These are phyloP conservation scores for Pyrrhia umbra DNA, from an alignment of 2,888 invertebrate genomes.

Conservation along the genomic window DNA sequence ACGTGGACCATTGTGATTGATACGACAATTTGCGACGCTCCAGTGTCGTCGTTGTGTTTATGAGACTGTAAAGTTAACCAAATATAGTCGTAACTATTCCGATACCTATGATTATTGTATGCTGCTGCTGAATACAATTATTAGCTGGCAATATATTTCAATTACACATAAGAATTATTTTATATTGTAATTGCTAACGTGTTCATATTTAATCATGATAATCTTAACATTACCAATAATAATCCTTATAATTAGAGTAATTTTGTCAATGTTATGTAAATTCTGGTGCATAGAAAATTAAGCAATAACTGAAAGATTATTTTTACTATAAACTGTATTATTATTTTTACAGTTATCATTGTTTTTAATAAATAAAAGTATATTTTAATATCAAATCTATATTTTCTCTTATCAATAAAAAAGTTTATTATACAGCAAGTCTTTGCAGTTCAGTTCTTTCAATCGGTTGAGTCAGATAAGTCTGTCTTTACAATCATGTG, in stretches of 20 bases:
- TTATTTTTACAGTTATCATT: conserved; percentile 59
- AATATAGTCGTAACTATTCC: conserved; percentile 58
- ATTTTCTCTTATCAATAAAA: conserved; percentile 68
- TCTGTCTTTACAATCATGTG: conserved; percentile 60
- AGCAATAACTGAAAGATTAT: conserved; percentile 72
- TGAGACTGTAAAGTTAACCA: conserved; percentile 56
- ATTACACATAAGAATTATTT: conserved; percentile 52
- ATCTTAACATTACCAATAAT: conserved; percentile 52
- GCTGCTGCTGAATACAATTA: conserved; percentile 31
- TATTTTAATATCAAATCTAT: conserved; percentile 72
- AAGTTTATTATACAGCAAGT: conserved; percentile 49
- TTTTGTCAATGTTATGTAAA: conserved; percentile 68
- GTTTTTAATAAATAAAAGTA: conserved; percentile 69
- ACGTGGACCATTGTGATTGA: conserved; percentile 49
- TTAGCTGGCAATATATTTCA: conserved; percentile 47
- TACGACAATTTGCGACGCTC: conserved; percentile 42
- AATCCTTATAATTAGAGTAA: conserved; percentile 50
- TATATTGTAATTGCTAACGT: conserved; percentile 59
- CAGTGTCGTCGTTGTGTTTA: conserved; percentile 60
- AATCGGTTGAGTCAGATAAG: conserved; percentile 56
- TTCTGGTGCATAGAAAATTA: conserved; percentile 74
- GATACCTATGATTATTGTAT: conserved; percentile 43
- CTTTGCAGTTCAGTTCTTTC: conserved; percentile 50
- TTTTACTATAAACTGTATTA: conserved; percentile 65
- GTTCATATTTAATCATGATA: conserved; percentile 58